Evolutionary conservation across 2,888 invertebrate genomes (phyloP), one percentile per base, ranked within the genome.

Genomic region (Stenodera caucasica): DNA sequence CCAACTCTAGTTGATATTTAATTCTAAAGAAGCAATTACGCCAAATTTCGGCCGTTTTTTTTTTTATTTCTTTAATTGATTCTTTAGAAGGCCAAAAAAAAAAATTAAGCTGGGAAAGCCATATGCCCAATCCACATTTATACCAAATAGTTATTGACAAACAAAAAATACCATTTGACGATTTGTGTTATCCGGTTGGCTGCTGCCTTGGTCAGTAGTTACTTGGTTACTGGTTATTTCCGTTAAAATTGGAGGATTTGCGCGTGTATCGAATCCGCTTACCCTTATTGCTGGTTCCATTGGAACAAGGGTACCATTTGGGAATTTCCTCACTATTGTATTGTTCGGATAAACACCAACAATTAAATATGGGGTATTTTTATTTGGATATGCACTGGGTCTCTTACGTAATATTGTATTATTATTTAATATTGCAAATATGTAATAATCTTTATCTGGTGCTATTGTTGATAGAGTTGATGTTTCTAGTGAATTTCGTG

Each of bases 291-390:
- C 72, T 49, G 76, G 79, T 73, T 81, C 81, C 78, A 89, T 88
- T 80, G 90, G 90, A 80, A 90, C 87, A 80, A 88, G 82, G 77
- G 90, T 90, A 79, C 91, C 91, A 75, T 91, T 91, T 68, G 90
- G 90, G 78, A 88, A 91, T 82, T 89, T 90, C 82, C 88, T 87
- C 78, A 91, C 88, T 79, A 90, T 83, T 78, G 88, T 90, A 81
- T 90, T 90, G 83, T 90, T 90, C 70, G 90, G 90, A 79, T 87
- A 88, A 74, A 90, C 85, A 78, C 90, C 90, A 74, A 88, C 89
- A 78, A 90, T 85, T 72, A 90, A 86, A 79, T 87, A 90, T 68
- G 90, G 90, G 73, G 88, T 83, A 76, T 88, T 86, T 81, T 88
- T 88, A 75, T 85, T 82, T 77, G 88, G 87, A 80, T 87, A 83